Evolutionary conservation across 2,888 invertebrate genomes (phyloP), one percentile per base, ranked within the genome.

Genomic region (Machimus atricapillus): DNA sequence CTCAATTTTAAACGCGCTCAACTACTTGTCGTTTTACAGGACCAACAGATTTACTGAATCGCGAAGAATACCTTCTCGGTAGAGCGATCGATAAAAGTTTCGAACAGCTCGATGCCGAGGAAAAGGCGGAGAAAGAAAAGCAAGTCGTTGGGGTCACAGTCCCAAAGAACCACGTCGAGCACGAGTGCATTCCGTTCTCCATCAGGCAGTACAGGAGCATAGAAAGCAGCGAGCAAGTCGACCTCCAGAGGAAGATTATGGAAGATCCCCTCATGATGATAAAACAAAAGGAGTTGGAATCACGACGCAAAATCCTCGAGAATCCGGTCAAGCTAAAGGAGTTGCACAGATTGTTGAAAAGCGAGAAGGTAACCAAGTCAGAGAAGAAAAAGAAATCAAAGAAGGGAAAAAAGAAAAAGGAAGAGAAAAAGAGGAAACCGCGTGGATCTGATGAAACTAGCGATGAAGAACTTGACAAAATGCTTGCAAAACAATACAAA

Each of bases 251-350:
- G 27, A 98, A 98, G 93, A 94, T 98, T 88, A 95, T 98, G 91
- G 98, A 99, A 92, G 99, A 99, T 93, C 99, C 99, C 0, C 92
- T 99, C 58, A 95, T 97, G 91, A 94, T 96, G 3, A 98, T 99
- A 8, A 97, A 96, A 90, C 97, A 97, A 91, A 95, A 96, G 86
- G 98, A 98, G 93, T 95, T 98, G 91, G 98, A 98, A 90, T 96
- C 97, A 0, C 94, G 97, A 66, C 95, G 96, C 87, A 96, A 97
- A 87, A 93, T 99, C 52, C 92, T 99, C 4, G 97, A 97, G 90
- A 99, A 99, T 94, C 98, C 98, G 0, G 95, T 98, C 0, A 97
- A 97, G 92, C 93, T 99, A 89, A 97, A 97, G 89, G 96, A 96
- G 90, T 93, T 99, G 0, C 95, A 97, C 90, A 95, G 97, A 90